These are phyloP conservation scores for Dicaeum eximium DNA, from an alignment of 2,113 vertebrate species.

Conservation along the genomic window DNA sequence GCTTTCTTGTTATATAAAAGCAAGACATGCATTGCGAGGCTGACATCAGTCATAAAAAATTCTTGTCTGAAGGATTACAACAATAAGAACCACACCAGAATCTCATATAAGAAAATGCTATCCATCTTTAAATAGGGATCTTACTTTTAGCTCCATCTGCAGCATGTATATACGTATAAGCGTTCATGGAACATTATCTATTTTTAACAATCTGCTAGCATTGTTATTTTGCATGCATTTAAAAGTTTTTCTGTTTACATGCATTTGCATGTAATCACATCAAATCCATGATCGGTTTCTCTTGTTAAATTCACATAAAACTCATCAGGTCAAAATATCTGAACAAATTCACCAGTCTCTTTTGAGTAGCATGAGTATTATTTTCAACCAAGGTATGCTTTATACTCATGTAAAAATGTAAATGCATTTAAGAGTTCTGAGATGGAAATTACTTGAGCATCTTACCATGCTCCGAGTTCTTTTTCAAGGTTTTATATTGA, in stretches of 20 bases:
- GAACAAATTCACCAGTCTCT: neutral
- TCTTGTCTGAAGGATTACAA: neutral
- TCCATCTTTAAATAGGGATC: slow-evolving; percentile 8
- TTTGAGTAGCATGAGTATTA: neutral
- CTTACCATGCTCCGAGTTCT: neutral
- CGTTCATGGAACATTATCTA: neutral
- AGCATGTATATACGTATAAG: neutral
- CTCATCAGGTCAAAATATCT: neutral
- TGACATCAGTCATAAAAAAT: slow-evolving; percentile 42
- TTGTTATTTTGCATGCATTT: neutral
- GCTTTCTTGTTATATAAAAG: slow-evolving; percentile 32
- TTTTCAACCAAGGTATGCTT: neutral
- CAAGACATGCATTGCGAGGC: neutral
- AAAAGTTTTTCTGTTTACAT: neutral
- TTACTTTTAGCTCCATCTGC: neutral
- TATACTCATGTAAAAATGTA: neutral
- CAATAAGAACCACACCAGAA: slow-evolving; percentile 6
- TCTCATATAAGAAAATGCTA: neutral
- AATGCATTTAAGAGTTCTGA: neutral
- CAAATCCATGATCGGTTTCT: neutral
- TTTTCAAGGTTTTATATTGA: neutral
- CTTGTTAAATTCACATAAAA: neutral
- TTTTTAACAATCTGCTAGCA: neutral
- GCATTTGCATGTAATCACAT: neutral
- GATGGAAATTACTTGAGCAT: neutral